Conservation (phyloP, 2,113 vertebrate genomes). For the Sinosuthora webbiana region DNA sequence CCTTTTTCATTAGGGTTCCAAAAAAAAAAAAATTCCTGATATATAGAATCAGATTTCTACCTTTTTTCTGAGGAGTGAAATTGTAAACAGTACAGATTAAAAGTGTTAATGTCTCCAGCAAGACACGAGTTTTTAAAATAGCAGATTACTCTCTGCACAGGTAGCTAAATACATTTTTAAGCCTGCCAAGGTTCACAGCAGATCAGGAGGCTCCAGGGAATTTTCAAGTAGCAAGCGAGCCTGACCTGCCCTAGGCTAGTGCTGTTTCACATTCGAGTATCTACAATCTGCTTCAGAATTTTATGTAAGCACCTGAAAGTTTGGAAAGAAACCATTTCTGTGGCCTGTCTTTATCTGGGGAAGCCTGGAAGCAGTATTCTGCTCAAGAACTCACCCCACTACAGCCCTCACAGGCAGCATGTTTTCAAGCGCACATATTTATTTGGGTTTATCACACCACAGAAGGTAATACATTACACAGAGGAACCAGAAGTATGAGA, state of each 20-base stretch:
- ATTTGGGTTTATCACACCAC: background rate
- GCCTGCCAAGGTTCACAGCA: background rate
- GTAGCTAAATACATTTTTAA: background rate
- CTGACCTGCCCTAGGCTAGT: background rate
- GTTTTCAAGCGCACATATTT: background rate
- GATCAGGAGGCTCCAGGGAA: background rate
- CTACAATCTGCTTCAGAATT: background rate
- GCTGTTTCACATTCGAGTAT: background rate
- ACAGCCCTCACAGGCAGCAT: rapidly evolving
- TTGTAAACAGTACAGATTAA: background rate
- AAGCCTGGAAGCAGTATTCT: background rate
- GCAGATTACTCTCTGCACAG: background rate
- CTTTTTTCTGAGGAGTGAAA: background rate
- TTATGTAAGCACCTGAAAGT: background rate
- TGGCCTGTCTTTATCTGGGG: background rate
- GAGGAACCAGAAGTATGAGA: background rate
- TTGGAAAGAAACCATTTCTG: background rate
- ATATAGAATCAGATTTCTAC: background rate
- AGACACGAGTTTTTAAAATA: background rate
- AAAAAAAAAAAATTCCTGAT: background rate
- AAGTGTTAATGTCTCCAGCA: background rate
- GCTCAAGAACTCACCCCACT: background rate
- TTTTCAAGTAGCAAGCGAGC: background rate
- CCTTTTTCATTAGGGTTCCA: background rate
- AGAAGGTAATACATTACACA: background rate